Base-by-base conservation (phyloP, 92 coral and sea anemone genomes). In the Diadumene lineata region DNA sequence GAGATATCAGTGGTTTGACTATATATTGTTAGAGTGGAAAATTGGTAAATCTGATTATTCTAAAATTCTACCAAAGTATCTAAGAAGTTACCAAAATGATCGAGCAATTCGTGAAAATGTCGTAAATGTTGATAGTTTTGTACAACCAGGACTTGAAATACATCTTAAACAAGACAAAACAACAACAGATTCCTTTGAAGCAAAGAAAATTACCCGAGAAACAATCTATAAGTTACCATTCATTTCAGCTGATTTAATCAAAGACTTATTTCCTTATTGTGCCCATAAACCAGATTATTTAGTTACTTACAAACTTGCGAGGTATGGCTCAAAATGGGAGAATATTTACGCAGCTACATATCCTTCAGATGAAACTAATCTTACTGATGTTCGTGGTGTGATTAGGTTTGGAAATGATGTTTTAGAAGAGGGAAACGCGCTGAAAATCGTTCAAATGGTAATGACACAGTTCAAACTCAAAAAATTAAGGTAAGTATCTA, bases 321-420 rank as follows among this genome's bases (percentile, higher is more conserved):
- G 88, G 21, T 94, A 90, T 72, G 85, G 68, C n/a, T 81, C 88
- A 0, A 70, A 66, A 17, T 94, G 94, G 94, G 94, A 89, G 79
- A 77, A 71, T 11, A 89, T 85, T 46, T 94, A 94, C 66, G 64
- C 93, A 1, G 73, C 98, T 0, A 46, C 91, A 17, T 91, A 73
- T 70, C 98, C 98, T 0, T 56, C 76, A 0, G 94, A 91, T 58
- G 19, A 77, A 24, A 55, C 83, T n/a, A 73, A 84, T 56, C 29
- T 69, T 24, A 50, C 75, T 27, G 23, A 58, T 16, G 50, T 34
- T 19, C 74, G 62, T 61, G 79, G 70, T 22, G 32, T 62, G 34
- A 69, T 82, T 15, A 76, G 85, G 53, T 83, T 94, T 80, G 98
- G 98, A 30, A 94, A 94, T 76, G 98, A 94, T 69, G 55, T 72